phyloP scores from a whole-genome alignment of 1,140 invertebrate species.

The Oncopeltus fasciatus region DNA sequence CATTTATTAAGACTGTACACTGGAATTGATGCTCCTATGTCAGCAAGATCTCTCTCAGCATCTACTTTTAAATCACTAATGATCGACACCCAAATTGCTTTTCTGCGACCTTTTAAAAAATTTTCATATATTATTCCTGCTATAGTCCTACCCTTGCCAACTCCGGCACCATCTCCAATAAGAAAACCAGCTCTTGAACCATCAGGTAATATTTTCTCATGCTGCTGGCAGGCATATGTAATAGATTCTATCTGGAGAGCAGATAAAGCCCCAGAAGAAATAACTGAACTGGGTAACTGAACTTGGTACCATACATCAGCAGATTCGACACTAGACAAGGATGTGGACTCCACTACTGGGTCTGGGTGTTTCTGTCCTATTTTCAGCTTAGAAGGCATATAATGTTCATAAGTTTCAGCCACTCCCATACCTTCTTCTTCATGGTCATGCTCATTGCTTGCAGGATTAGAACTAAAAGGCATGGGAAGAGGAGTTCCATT shows the following conservation, averaged over 20 bases:
- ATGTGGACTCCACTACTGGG: conserved; percentile 97
- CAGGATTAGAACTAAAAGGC: conserved; percentile 4
- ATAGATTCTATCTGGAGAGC: conserved; percentile 94
- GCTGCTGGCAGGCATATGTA: conserved; percentile 90
- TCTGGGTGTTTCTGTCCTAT: conserved; percentile 93
- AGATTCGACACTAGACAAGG: conserved; percentile 87
- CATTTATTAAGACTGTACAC: conserved; percentile 86
- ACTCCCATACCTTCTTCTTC: conserved; percentile 97
- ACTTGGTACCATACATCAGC: conserved; percentile 85
- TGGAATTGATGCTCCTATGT: conserved; percentile 85
- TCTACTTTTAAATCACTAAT: conserved; percentile 98
- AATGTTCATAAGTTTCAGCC: conserved; percentile 94
- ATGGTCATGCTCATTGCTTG: conserved; percentile 54
- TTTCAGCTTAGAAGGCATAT: conserved; percentile 93
- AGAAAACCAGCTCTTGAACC: conserved; percentile 87
- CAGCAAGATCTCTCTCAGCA: conserved; percentile 86
- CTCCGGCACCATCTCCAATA: conserved; percentile 95
- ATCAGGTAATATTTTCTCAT: conserved; percentile 80
- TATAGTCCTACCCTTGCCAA: conserved; percentile 96
- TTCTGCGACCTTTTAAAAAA: conserved; percentile 80
- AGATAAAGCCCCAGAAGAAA: conserved; percentile 74
- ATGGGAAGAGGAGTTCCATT: neutral
- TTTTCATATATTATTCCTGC: conserved; percentile 98
- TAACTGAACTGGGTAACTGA: conserved; percentile 67
- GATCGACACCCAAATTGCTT: conserved; percentile 94